These are phyloP conservation scores for Podarcis lilfordi DNA, from an alignment of 2,797 vertebrate species.

Conservation along the genomic window DNA sequence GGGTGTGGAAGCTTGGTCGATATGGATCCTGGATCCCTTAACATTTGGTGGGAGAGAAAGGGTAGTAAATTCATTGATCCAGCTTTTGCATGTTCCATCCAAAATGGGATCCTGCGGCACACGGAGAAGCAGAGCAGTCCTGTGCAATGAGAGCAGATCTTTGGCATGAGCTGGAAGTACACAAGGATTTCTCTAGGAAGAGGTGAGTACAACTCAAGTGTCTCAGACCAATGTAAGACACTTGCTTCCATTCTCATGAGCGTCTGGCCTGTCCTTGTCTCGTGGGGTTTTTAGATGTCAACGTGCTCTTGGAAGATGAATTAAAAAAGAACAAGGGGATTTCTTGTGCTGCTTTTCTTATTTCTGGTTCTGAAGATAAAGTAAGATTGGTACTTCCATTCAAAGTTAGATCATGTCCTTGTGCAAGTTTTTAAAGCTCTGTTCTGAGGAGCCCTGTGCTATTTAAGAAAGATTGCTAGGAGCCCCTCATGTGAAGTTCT, in stretches of 20 bases:
- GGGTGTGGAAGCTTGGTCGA: background rate
- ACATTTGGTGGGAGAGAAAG: background rate
- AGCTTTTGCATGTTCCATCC: no score
- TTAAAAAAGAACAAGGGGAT: background rate
- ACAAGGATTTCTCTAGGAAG: no score
- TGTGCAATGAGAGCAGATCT: background rate
- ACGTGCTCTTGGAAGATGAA: background rate
- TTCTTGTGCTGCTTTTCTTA: background rate
- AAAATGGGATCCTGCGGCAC: background rate
- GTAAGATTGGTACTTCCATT: background rate
- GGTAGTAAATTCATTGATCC: background rate
- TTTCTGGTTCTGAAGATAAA: background rate
- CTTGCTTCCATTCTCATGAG: background rate
- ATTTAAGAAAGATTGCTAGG: background rate
- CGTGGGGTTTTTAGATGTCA: background rate
- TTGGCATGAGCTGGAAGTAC: background rate
- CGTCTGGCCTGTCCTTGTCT: background rate
- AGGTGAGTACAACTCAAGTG: background rate
- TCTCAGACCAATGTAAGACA: background rate
- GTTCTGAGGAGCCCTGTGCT: background rate
- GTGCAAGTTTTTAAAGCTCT: background rate
- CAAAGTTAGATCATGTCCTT: background rate
- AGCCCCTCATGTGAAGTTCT: background rate
- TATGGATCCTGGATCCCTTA: background rate
- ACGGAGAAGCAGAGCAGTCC: no score